Base-by-base conservation (phyloP, 92 coral and sea anemone species). In the Plumapathes pennacea region DNA sequence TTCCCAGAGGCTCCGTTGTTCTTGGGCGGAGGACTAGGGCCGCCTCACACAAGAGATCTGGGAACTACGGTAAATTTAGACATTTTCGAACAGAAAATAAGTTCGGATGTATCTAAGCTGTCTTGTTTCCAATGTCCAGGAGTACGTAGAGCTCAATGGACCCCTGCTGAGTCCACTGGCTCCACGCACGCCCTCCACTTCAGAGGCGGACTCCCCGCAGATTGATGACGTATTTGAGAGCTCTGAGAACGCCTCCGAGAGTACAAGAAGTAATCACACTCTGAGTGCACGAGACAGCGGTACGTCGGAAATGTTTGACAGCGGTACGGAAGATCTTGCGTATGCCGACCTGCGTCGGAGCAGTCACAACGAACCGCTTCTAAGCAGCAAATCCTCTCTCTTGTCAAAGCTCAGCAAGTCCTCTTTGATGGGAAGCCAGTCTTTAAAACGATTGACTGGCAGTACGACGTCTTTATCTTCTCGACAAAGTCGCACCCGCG, bases 81-180 rank as follows among this genome's bases (percentile, higher is more conserved):
- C n/a, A n/a, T n/a, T n/a, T n/a, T n/a, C n/a, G n/a, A n/a, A n/a
- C n/a, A n/a, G n/a, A n/a, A n/a, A n/a, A n/a, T n/a, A n/a, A n/a
- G n/a, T 34, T 34, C n/a, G 21, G 0, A 51, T 14, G 19, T 36
- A 5, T 20, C 10, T 26, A 21, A 32, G 31, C 13, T 27, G 2
- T 5, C 15, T 29, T 31, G 15, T 54, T n/a, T 24, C 28, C 20
- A 26, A 47, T 42, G 13, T 38, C n/a, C 67, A 92, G 98, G 98
- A 92, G 20, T 92, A 92, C 77, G 58, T 92, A 39, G 98, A 88
- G 49, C 77, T 87, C 4, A 77, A 82, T 42, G 89, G 83, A n/a
- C 85, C 96, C 3, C 65, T 92, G 4, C 55, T 92, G 15, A 92
- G 96, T 32, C 98, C 98, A 7, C 88, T 88, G 5, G 55, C 86